Evolutionary conservation across 2,113 vertebrate species (phyloP).

Genomic region (Pseudopodoces humilis): DNA sequence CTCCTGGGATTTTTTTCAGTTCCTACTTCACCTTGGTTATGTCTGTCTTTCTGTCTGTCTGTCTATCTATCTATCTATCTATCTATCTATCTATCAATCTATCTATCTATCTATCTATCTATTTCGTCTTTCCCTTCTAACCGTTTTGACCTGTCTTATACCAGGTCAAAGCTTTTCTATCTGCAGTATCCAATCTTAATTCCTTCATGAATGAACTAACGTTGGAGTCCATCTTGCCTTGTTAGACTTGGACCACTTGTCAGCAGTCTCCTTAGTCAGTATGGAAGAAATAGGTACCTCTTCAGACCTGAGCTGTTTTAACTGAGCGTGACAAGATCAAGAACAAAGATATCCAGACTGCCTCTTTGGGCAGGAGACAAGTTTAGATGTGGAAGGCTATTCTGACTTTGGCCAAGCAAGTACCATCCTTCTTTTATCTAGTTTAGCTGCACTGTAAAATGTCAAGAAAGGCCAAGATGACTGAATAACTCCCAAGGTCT

Average conservation of each 20-base stretch:
- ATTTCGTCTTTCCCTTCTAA: not conserved
- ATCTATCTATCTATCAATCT: too few relatives aligned
- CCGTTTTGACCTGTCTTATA: not conserved
- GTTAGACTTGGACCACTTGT: not conserved
- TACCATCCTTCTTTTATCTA: not conserved
- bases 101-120: too few relatives aligned
- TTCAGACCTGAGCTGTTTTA: not conserved
- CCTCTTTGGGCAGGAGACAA: not conserved
- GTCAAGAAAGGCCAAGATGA: not conserved
- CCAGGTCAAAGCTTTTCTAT: not conserved
- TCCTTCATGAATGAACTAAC: not conserved
- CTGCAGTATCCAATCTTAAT: not conserved
- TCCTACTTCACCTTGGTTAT: not conserved
- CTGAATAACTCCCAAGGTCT: not conserved
- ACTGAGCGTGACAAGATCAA: not conserved
- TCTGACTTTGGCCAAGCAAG: not conserved
- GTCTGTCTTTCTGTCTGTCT: not conserved
- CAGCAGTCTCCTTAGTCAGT: not conserved
- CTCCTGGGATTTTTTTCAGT: not conserved
- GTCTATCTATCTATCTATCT: not conserved
- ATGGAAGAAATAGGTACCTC: not conserved
- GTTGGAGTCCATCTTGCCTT: not conserved
- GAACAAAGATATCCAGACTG: not conserved
- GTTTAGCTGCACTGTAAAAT: not conserved
- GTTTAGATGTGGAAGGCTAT: not conserved